Conservation (phyloP, 2,888 invertebrate species). For the Scrobipalpa atriplicella region DNA sequence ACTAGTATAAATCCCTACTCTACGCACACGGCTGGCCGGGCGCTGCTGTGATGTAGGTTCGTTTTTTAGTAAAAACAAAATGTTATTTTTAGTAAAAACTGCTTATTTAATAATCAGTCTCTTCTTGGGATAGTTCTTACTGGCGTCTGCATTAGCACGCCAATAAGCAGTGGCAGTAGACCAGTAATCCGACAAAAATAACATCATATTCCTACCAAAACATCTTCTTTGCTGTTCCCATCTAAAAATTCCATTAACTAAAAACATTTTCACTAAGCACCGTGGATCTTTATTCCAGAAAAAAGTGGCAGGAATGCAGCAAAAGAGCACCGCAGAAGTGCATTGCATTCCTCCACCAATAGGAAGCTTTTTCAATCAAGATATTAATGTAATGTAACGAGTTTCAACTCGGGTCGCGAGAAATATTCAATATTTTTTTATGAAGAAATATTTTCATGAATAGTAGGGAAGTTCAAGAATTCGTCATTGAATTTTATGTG, state of each 20-base stretch:
- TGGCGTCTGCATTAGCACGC: no score
- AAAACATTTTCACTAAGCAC: not conserved
- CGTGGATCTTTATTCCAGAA: not conserved
- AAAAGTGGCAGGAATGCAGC: constrained; percentile 35
- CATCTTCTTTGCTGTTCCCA: not conserved
- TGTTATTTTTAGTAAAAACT: no score
- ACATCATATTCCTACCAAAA: not conserved
- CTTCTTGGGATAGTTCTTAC: no score
- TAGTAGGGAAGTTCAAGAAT: no score
- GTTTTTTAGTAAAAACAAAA: no score
- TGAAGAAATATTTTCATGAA: not conserved
- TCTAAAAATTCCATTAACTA: constrained; percentile 5
- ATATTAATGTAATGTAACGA: constrained; percentile 57
- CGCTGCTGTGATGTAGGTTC: no score
- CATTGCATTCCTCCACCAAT: constrained; percentile 58
- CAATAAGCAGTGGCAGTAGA: no score
- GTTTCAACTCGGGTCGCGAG: not conserved
- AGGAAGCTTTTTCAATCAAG: constrained; percentile 59
- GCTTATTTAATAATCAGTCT: no score
- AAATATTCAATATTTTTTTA: not conserved
- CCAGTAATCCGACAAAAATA: no score
- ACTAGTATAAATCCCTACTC: no score
- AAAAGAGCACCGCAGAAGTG: constrained; percentile 55
- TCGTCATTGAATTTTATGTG: no score
- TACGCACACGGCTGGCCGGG: no score